A percentile compares a stretch with the other conserved stretches of the same genome.
Evolutionary conservation across 2,888 invertebrate species (phyloP).

Genomic region (Epicampocera succincta): DNA sequence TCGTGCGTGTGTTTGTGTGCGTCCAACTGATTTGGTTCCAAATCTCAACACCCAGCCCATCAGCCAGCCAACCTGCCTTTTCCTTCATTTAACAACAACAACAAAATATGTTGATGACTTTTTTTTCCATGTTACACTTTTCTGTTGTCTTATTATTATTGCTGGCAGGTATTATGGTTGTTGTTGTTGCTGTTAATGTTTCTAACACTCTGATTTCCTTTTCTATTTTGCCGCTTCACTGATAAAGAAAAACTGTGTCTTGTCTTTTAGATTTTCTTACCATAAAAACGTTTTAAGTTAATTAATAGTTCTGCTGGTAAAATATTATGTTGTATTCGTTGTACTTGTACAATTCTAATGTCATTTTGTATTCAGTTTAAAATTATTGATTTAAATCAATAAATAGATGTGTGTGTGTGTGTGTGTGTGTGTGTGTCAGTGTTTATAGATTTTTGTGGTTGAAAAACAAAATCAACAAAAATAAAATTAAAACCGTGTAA

Average conservation of each 20-base stretch:
- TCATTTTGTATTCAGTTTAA: constrained; percentile 47
- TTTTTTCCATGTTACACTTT: constrained; percentile 44
- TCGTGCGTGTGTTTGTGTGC: not conserved
- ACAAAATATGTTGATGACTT: constrained; percentile 61
- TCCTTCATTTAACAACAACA: constrained; percentile 41
- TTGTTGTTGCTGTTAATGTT: constrained; percentile 14
- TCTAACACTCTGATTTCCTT: constrained; percentile 58
- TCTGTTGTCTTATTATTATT: constrained; percentile 36
- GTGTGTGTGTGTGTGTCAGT: not conserved
- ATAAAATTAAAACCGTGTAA: constrained; percentile 8
- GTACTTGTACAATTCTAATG: constrained; percentile 37
- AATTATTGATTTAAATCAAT: constrained; percentile 60
- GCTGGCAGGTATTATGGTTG: not conserved
- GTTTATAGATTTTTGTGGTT: not conserved
- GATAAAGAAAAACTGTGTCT: constrained; percentile 64
- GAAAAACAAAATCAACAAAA: too few relatives aligned
- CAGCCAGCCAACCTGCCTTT: constrained; percentile 5
- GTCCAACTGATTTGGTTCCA: not conserved
- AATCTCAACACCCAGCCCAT: not conserved
- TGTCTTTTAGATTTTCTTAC: constrained; percentile 61
- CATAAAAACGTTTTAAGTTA: constrained; percentile 77
- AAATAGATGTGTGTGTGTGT: not conserved
- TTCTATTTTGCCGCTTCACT: constrained; percentile 64
- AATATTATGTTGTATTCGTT: constrained; percentile 37
- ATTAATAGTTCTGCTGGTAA: constrained; percentile 73